Conservation (phyloP, 2,888 invertebrate genomes). For the Limenitis camilla region DNA sequence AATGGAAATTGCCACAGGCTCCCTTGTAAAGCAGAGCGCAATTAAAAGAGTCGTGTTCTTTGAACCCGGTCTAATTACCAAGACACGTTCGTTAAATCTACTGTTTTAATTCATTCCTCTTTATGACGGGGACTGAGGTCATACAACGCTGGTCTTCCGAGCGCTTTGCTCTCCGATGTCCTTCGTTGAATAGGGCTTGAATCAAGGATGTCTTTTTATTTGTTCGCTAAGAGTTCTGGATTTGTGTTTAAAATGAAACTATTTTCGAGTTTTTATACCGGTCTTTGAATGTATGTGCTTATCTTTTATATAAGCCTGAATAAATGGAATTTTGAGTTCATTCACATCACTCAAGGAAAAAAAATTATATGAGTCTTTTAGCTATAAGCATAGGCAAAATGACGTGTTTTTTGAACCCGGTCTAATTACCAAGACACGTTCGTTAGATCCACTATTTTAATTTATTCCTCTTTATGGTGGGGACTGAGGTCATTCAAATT, state of each 20-base stretch:
- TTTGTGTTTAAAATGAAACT: not conserved
- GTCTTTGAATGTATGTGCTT: not conserved
- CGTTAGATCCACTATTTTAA: slow-evolving; percentile 25
- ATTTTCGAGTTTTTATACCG: not conserved
- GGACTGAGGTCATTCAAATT: not conserved
- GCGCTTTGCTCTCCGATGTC: slow-evolving; percentile 1
- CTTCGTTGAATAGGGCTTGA: not conserved
- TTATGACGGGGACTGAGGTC: slow-evolving; percentile 3
- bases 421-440: slow-evolving; percentile 35
- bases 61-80: slow-evolving; percentile 36
- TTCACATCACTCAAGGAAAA: not conserved
- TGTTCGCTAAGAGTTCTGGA: too few relatives aligned
- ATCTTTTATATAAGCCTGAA: not conserved
- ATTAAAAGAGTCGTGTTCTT: slow-evolving; percentile 31
- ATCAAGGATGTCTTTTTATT: slow-evolving; percentile 2
- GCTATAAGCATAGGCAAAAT: too few relatives aligned
- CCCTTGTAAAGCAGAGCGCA: slow-evolving; percentile 20
- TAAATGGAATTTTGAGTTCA: too few relatives aligned
- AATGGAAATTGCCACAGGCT: slow-evolving; percentile 17
- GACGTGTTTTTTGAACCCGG: slow-evolving; percentile 30
- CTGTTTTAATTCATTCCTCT: slow-evolving; percentile 23
- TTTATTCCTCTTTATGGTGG: slow-evolving; percentile 17
- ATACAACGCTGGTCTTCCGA: slow-evolving; percentile 1
- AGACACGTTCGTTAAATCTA: slow-evolving; percentile 29
- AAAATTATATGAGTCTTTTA: too few relatives aligned